Percentiles rank a stretch among this genome's conserved stretches.
phyloP scores from a whole-genome alignment of 1,140 invertebrate genomes.

The Eciton burchellii region DNA sequence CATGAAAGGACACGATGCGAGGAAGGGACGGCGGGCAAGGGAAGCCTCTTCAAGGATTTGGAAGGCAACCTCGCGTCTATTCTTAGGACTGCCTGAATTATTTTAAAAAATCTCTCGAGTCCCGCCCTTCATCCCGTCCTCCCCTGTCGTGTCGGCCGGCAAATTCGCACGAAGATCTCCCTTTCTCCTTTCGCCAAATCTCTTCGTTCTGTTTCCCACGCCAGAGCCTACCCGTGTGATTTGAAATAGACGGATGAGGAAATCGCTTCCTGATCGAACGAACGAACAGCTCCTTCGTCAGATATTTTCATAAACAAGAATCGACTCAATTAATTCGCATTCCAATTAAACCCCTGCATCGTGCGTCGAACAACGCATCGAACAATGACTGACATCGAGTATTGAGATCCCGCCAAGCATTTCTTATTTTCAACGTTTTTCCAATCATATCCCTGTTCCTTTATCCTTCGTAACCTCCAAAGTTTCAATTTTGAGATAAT shows the following conservation, averaged over 20 bases:
- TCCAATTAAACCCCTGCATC: no score
- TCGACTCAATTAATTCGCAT: no score
- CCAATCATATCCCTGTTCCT: no score
- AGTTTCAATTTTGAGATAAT: no score
- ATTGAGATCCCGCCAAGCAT: no score
- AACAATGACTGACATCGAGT: no score
- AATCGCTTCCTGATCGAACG: conserved; percentile 13
- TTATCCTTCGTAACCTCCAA: no score
- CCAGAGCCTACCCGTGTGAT: not conserved
- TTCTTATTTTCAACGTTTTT: no score
- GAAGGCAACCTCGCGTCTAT: conserved; percentile 61
- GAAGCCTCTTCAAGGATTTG: conserved; percentile 39
- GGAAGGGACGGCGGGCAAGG: not conserved
- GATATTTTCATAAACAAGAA: no score
- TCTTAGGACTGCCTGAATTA: conserved; percentile 68
- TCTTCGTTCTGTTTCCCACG: conserved; percentile 50
- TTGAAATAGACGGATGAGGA: conserved; percentile 35
- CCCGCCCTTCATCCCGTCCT: conserved; percentile 9
- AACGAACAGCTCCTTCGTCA: no score
- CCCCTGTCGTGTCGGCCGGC: not conserved
- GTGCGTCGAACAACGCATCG: no score
- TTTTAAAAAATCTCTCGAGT: conserved; percentile 49
- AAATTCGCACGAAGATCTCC: conserved; percentile 20
- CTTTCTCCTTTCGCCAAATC: conserved; percentile 32
- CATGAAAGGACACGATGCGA: conserved; percentile 38